phyloP scores from a whole-genome alignment of 2,797 vertebrate species.

The Perdix hodgsoniae region DNA sequence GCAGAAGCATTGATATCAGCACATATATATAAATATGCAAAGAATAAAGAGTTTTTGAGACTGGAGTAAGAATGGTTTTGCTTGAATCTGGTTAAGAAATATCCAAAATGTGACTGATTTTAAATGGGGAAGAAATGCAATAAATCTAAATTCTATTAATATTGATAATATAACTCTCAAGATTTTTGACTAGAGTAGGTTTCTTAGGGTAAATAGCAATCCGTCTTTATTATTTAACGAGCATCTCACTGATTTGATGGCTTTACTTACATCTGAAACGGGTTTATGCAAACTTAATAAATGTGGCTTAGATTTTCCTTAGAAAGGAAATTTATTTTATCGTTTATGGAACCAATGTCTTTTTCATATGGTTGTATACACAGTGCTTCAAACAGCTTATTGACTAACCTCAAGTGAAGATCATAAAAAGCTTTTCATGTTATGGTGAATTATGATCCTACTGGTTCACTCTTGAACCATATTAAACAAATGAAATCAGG shows the following conservation, averaged over 20 bases:
- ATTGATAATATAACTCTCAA: background rate
- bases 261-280: background rate
- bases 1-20: background rate
- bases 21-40: background rate
- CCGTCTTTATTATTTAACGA: background rate
- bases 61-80: background rate
- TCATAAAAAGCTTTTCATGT: background rate
- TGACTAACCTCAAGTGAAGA: slow-evolving; percentile 19
- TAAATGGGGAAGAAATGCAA: background rate
- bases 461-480: background rate
- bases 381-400: slow-evolving; percentile 18
- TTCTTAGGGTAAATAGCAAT: background rate
- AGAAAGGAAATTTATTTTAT: slow-evolving; percentile 23
- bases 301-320: background rate
- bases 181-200: background rate
- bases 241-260: background rate
- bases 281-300: background rate
- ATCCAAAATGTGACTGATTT: background rate
- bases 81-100: background rate
- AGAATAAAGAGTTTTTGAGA: background rate
- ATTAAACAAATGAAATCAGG: background rate
- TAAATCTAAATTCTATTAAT: background rate
- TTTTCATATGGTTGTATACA: background rate
- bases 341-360: background rate
- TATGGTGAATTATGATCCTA: background rate